Evolutionary conservation across 1,140 invertebrate genomes (phyloP).

Genomic region (Drosophila repletoides): DNA sequence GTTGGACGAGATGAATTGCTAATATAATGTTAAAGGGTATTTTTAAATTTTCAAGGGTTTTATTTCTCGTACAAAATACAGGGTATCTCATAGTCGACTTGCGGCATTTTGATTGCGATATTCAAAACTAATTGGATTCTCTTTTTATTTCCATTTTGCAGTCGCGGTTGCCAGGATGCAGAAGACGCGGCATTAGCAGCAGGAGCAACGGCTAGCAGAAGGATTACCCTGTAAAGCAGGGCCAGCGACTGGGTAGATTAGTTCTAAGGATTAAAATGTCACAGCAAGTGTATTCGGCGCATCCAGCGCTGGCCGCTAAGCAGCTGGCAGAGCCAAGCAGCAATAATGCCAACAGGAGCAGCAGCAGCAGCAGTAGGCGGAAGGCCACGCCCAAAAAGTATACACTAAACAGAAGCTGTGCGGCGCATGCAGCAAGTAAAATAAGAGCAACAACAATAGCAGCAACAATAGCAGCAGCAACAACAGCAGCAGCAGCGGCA

Average conservation of each 20-base stretch:
- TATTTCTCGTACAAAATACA: neutral
- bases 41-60: neutral
- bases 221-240: neutral
- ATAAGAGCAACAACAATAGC: slow-evolving; percentile 16
- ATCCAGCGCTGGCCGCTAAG: slow-evolving; percentile 76
- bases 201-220: slow-evolving; percentile 17
- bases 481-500: neutral
- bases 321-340: slow-evolving; percentile 69
- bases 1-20: too few relatives aligned
- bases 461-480: neutral
- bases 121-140: slow-evolving; percentile 65
- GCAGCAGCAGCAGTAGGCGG: slow-evolving; percentile 44
- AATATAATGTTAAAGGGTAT: neutral
- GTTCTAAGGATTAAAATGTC: too few relatives aligned
- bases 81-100: neutral
- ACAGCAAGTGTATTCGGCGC: slow-evolving; percentile 74
- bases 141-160: slow-evolving; percentile 22
- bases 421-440: slow-evolving; percentile 27
- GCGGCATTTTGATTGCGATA: neutral
- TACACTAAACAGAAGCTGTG: slow-evolving; percentile 59
- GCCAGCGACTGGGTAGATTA: neutral
- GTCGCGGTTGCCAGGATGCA: slow-evolving; percentile 61
- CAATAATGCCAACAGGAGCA: slow-evolving; percentile 24
- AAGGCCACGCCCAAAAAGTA: slow-evolving; percentile 69
- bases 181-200: slow-evolving; percentile 34